Evolutionary conservation across 2,888 invertebrate genomes (phyloP), one percentile per base, ranked within the genome.

Genomic region (Onchidella celtica): DNA sequence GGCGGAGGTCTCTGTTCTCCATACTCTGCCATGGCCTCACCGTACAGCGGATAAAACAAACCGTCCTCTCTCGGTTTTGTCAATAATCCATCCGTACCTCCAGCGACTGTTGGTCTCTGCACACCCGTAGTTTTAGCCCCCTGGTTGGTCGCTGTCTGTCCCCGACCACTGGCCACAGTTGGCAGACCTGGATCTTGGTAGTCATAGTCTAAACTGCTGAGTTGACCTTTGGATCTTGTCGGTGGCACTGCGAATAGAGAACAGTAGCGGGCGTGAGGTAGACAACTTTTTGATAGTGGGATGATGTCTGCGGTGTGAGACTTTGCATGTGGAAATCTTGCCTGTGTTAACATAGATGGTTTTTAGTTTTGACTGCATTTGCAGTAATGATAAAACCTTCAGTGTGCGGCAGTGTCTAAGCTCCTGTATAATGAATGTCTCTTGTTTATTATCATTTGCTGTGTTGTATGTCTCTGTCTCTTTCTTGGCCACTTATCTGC

Each of bases 171-270:
- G n/a, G n/a, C 61, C 9, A 6, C 61, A 21, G n/a, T 24, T n/a
- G 55, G 27, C 32, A 27, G 47, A 21, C 36, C 55, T 17, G 57
- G 55, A 38, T 61, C 69, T 14, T 66, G 55, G 59, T 78, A 69
- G 57, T 78, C 78, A 29, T 78, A 78, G 69, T 69, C 78, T 17
- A 24, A 21, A n/a, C n/a, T n/a, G 6, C n/a, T 29, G 2, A 36
- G 34, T 24, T 69, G 57, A 6, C 17, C 2, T 1, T 21, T 34
- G 0, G 40, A 27, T n/a, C 34, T 74, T 3, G 40, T 1, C 0
- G 66, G 27, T 70, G 70, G 70, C 21, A 6, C 1, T 29, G n/a
- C 9, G 21, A 21, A 55, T 27, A 70, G 1, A 32, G 17, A 65
- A 32, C 3, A 11, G 3, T 11, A 69, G 29, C 11, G 47, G 9